Base-by-base conservation (phyloP, 1,140 invertebrate species). In the Drosophila nebulosa region DNA sequence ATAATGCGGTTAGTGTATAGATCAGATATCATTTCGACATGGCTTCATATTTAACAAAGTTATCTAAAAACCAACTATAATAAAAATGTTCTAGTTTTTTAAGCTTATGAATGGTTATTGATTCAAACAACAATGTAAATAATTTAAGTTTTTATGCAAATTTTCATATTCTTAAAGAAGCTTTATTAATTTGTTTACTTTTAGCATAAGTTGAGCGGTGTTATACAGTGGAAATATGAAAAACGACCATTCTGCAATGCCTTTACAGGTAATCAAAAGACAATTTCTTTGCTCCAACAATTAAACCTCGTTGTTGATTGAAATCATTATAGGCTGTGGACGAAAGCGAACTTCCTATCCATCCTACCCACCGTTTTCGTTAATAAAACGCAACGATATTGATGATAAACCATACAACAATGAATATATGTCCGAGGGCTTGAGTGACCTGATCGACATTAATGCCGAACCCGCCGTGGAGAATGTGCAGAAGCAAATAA, bases 231-330 rank as follows among this genome's bases (percentile, higher is more conserved):
- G 90, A 91, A 86, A 35, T 91, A 86, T 32, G 90, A 94, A 73
- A 96, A 95, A 76, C 92, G 95, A 79, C 95, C 95, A 3, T 95
- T 95, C 90, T 95, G 95, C 83, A 96, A 96, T 77, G 95, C 95
- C 3, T 95, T 95, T 72, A 95, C 95, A 90, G 95, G 95, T 95
- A 61, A 69, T 27, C 46, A 22, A 1, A 3, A 2, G 1, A 5
- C 1, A 21, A 3, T 22, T 22, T 21, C 12, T 36, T 7, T 35
- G 1, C 0, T 27, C 6, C 18, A 60, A 1, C 3, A 1, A 4
- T 36, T 32, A 14, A 39, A 18, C 39, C 9, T n/a, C 0, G 24
- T 14, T 1, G 1, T 1, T 1, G 7, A 36, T 1, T 12, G 0
- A 27, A 57, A 21, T 85, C 3, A 10, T 65, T 62, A 10, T 78